These are phyloP conservation scores for Alethe diademata DNA, from an alignment of 2,113 vertebrate genomes.

Conservation along the genomic window DNA sequence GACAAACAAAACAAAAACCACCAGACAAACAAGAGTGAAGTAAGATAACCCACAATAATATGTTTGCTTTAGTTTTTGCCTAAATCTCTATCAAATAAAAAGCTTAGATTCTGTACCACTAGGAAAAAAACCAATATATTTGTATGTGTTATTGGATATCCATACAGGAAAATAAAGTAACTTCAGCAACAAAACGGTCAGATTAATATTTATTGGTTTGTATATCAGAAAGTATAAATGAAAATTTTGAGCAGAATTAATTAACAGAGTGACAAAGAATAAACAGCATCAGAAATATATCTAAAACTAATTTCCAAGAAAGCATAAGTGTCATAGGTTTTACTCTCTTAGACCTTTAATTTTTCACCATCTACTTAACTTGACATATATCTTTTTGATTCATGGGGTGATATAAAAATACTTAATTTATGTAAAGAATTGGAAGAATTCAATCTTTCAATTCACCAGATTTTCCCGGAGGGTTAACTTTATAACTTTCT, in stretches of 20 bases:
- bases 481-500: not conserved
- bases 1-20: not conserved
- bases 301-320: not conserved
- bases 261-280: not conserved
- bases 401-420: not conserved
- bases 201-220: not conserved
- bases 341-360: not conserved
- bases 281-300: not conserved
- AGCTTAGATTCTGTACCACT: not conserved
- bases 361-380: not conserved
- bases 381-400: not conserved
- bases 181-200: not conserved
- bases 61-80: not conserved
- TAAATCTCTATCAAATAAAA: not conserved
- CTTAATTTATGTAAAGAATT: not conserved
- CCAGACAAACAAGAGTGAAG: not conserved
- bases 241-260: not conserved
- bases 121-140: not conserved
- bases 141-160: not conserved
- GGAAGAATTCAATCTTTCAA: not conserved
- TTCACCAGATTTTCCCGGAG: not conserved
- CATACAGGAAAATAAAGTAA: not conserved
- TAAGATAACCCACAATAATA: not conserved
- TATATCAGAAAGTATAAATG: not conserved
- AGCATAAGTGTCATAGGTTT: not conserved